Conservation (phyloP, 92 coral and sea anemone species). For the Palythoa grandiflora region DNA sequence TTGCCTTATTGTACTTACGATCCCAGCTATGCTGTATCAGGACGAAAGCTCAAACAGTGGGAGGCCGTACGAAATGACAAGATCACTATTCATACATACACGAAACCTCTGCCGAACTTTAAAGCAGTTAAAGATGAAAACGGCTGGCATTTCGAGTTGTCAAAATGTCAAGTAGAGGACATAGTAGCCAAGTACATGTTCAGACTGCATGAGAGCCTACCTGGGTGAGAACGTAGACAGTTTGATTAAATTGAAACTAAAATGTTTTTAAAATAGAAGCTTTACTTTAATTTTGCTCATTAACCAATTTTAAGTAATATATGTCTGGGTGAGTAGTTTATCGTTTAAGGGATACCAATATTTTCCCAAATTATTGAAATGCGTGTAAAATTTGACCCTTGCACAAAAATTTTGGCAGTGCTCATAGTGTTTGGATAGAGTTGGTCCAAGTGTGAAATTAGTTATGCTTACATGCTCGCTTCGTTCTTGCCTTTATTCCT, state of each 20-base stretch:
- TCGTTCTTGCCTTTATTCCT: too few species aligned
- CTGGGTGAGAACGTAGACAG: conserved; percentile 17
- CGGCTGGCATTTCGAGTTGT: conserved; percentile 12
- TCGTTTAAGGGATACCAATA: too few species aligned
- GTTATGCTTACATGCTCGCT: too few species aligned
- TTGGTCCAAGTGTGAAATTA: too few species aligned
- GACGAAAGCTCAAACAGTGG: conserved; percentile 30
- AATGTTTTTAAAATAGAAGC: too few species aligned
- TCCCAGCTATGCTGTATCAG: conserved; percentile 29
- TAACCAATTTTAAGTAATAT: neutral
- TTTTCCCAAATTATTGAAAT: too few species aligned
- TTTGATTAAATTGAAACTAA: neutral
- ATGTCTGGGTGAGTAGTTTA: too few species aligned
- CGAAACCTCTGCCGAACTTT: conserved; percentile 9
- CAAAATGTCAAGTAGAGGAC: conserved; percentile 10
- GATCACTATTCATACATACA: conserved; percentile 21
- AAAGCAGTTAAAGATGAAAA: conserved; percentile 6
- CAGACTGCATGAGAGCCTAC: neutral
- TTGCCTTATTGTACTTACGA: conserved; percentile 4
- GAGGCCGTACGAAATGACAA: conserved; percentile 2
- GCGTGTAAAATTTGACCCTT: too few species aligned
- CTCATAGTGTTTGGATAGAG: too few species aligned
- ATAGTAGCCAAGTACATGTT: conserved; percentile 30
- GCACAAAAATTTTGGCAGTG: too few species aligned
- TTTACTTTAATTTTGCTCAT: too few species aligned